Evolutionary conservation across 2,888 invertebrate species (phyloP), one percentile per base, ranked within the genome.

Genomic region (Drosophila mercatorum): DNA sequence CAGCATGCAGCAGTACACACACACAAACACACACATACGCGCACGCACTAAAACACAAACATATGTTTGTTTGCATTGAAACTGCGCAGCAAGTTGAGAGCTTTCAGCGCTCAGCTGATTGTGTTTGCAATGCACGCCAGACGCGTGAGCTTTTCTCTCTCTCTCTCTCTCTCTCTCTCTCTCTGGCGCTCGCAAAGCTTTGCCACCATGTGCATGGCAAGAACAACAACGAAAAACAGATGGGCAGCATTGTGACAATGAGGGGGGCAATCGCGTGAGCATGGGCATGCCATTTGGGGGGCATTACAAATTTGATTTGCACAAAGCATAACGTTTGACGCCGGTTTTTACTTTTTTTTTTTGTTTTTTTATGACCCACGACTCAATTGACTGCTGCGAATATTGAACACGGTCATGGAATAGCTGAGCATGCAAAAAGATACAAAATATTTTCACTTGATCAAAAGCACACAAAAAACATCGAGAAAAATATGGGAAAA

Each of bases 11-110:
- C 12, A 11, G 26, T 5, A 31, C 49, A 17, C 17, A 17, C 28
- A 47, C 28, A 3, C 34, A 41, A 26, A 31, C 47, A 14, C 40
- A 38, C 31, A 38, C 49, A 40, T 44, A 67, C 63, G 49, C n/a
- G 26, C 28, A 28, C 53, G 38, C 53, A 72, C 64, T 61, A 61
- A 65, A 64, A 68, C 58, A 77, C 72, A 68, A 78, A 66, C 89
- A 89, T 69, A 72, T 84, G 84, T 82, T 84, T 84, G 85, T 79
- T 89, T 89, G 84, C 76, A 63, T 73, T 89, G 72, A 69, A 84
- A 89, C 77, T 89, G 85, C 89, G 85, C 88, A 84, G 85, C 88
- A 64, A 72, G 75, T 75, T 56, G 55, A 68, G 66, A 84, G 89
- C 87, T 83, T 83, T 63, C 44, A 40, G 44, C 57, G 68, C 72